Conservation (phyloP, 2,797 vertebrate genomes). For the Triplophysa bombifrons region DNA sequence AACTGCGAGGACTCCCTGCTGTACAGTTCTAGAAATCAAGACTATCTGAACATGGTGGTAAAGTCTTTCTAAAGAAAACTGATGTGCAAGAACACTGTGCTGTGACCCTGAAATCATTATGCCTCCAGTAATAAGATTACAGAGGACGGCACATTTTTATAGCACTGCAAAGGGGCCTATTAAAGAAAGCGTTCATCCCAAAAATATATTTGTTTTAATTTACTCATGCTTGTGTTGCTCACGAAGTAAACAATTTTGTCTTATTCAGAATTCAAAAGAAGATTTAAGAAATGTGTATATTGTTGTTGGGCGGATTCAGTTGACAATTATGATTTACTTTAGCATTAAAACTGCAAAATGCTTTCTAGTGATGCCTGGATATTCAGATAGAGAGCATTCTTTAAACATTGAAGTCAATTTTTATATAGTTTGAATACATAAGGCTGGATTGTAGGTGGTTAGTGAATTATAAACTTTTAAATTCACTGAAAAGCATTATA, state of each 20-base stretch:
- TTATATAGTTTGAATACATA: not conserved
- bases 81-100: not conserved
- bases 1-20: constrained; percentile 18
- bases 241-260: not conserved
- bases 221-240: not conserved
- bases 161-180: not conserved
- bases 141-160: not conserved
- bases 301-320: too few species aligned
- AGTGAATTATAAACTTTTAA: not conserved
- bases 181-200: not conserved
- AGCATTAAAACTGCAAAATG: too few species aligned
- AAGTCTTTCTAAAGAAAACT: constrained; percentile 21
- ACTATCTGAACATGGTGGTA: constrained; percentile 10
- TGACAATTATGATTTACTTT: too few species aligned
- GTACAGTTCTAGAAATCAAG: constrained; percentile 23
- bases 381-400: too few species aligned
- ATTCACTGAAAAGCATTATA: constrained; percentile 5
- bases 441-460: not conserved
- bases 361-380: too few species aligned
- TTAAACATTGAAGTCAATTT: too few species aligned
- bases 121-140: not conserved
- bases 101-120: constrained; percentile 18
- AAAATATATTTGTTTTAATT: not conserved
- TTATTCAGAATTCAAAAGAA: too few species aligned
- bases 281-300: not conserved